Evolutionary conservation across 2,888 invertebrate species (phyloP).

Genomic region (Heliconius hortense): DNA sequence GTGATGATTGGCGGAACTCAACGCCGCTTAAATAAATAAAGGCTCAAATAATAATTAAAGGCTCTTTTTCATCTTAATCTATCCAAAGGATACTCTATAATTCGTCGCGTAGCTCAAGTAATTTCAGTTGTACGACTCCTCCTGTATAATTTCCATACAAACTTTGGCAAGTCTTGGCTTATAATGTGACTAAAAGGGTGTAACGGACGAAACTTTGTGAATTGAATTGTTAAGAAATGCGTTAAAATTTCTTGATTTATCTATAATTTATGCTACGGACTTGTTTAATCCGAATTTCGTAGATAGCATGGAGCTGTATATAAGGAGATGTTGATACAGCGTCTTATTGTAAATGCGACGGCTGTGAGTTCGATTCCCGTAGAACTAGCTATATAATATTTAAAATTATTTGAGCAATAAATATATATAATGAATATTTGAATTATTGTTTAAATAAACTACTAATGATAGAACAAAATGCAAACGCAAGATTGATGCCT

Average conservation of each 20-base stretch:
- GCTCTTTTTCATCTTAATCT: not conserved
- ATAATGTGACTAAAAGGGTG: conserved; percentile 24
- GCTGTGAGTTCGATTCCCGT: too few relatives aligned
- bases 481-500: too few relatives aligned
- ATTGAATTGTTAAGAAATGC: conserved; percentile 11
- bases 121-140: conserved; percentile 6
- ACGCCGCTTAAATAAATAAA: not conserved
- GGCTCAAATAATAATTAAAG: not conserved
- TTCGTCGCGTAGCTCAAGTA: not conserved
- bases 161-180: conserved; percentile 24
- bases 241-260: conserved; percentile 13
- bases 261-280: not conserved
- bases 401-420: too few relatives aligned
- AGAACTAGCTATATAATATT: too few relatives aligned
- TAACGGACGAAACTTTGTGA: conserved; percentile 20
- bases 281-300: not conserved
- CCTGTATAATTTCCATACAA: conserved; percentile 28
- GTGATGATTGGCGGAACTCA: not conserved
- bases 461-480: too few relatives aligned
- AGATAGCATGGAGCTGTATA: not conserved
- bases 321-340: not conserved
- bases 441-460: too few relatives aligned
- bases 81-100: not conserved
- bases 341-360: too few relatives aligned
- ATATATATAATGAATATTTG: too few relatives aligned